Evolutionary conservation across 2,888 invertebrate genomes (phyloP).

Genomic region (Hecatera dysodea): DNA sequence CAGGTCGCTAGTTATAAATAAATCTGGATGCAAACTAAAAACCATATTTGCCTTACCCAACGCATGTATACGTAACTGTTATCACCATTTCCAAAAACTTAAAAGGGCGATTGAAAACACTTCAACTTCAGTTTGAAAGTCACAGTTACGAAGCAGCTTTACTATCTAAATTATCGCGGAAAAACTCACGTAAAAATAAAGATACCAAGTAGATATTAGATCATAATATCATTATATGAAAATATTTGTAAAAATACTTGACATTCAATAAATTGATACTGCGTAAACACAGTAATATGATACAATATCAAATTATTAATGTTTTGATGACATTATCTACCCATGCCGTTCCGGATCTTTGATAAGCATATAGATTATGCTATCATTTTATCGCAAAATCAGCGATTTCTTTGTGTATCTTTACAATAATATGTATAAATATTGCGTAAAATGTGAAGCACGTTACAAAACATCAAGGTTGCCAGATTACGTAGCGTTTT

Average conservation of each 20-base stretch:
- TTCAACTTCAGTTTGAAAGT: neutral
- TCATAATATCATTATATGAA: slow-evolving; percentile 23
- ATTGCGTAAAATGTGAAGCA: slow-evolving; percentile 40
- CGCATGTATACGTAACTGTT: too few relatives aligned
- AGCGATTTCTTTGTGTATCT: slow-evolving; percentile 38
- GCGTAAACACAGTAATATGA: neutral
- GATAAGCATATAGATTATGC: slow-evolving; percentile 38
- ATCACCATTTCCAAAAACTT: neutral
- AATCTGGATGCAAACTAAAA: neutral
- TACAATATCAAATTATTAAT: slow-evolving; percentile 30
- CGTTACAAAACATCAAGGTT: neutral
- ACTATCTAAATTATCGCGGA: neutral
- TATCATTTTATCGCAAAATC: slow-evolving; percentile 40
- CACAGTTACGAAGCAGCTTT: neutral
- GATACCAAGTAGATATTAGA: neutral
- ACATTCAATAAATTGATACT: slow-evolving; percentile 14
- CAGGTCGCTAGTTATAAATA: too few relatives aligned
- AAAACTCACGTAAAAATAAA: slow-evolving; percentile 1
- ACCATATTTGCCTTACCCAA: neutral
- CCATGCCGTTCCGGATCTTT: slow-evolving; percentile 15
- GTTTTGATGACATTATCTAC: slow-evolving; percentile 19
- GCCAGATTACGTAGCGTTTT: neutral
- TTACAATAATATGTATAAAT: slow-evolving; percentile 41
- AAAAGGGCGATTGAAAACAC: neutral
- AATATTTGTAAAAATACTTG: slow-evolving; percentile 41